Base-by-base conservation (phyloP, 2,113 vertebrate species). In the Calonectris borealis region DNA sequence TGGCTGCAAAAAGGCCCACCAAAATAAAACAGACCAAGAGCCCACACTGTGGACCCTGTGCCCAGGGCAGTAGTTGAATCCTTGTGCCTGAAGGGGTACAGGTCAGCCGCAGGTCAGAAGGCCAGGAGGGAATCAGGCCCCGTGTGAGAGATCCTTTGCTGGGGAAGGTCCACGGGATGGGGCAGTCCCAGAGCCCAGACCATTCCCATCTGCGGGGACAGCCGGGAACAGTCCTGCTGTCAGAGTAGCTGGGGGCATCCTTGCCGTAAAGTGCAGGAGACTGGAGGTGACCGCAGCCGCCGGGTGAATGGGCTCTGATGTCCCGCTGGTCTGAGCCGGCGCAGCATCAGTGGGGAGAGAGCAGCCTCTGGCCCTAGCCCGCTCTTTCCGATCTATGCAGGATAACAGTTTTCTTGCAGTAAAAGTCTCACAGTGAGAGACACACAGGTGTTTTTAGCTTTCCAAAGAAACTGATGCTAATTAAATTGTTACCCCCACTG, bases 1-100 rank as follows among this genome's bases (percentile, higher is more conserved):
- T 25, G 31, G 14, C 31, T 75, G n/a, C 31, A 52, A 34, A 68
- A 93, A 72, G 20, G 25, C 32, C 32, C 34, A n/a, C 32, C 19
- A 31, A 77, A 78, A 24, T 16, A 60, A 58, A 80, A 22, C 9
- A 49, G 40, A 44, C 31, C 16, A 40, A 77, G 49, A 84, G 24
- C 14, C 21, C 27, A 18, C 15, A 3, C 11, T 0, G 0, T 22
- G 32, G 21, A 11, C n/a, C 29, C 29, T 36, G 16, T 18, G 34
- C 32, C 2, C 0, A 24, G 61, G 20, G 48, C 36, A 17, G 3
- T 7, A 26, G 16, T 3, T 44, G 36, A 86, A 46, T 55, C 13
- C 68, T 65, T 38, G 54, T 83, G n/a, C 13, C n/a, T 11, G 1
- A 48, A 22, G 51, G 0, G 10, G 19, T 18, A 17, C 21, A 10